These are phyloP conservation scores for Odontothrips loti DNA, from an alignment of 2,888 invertebrate species.

Conservation along the genomic window DNA sequence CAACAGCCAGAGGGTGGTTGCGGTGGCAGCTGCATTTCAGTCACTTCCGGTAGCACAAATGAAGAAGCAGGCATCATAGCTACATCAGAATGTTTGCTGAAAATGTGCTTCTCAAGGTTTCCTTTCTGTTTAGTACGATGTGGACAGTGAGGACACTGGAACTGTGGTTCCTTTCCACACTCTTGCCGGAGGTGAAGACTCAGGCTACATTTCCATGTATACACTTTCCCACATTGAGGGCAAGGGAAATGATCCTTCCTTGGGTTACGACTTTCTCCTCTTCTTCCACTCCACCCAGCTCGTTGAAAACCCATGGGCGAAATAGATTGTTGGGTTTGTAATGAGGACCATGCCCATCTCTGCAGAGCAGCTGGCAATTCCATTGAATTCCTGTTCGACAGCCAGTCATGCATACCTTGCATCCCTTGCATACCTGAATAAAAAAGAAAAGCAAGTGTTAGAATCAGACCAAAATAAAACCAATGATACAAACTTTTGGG, in stretches of 20 bases:
- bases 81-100: conserved; percentile 39
- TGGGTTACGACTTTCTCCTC: conserved; percentile 12
- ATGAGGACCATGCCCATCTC: conserved; percentile 2
- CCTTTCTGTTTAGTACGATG: conserved; percentile 46
- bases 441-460: neutral
- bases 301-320: neutral
- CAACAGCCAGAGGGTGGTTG: neutral
- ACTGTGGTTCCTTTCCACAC: conserved; percentile 45
- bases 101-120: conserved; percentile 45
- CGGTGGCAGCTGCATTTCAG: conserved; percentile 3
- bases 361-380: neutral
- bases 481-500: neutral
- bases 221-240: conserved; percentile 39
- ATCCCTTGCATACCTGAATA: conserved; percentile 10
- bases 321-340: neutral
- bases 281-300: conserved; percentile 10
- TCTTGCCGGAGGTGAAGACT: conserved; percentile 45
- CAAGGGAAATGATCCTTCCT: conserved; percentile 25
- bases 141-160: conserved; percentile 45
- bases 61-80: neutral
- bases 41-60: conserved; percentile 5
- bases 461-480: neutral
- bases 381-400: neutral
- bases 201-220: conserved; percentile 39
- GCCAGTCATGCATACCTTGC: neutral